Conservation (phyloP, 2,113 vertebrate genomes). For the Rhinoptilus africanus region DNA sequence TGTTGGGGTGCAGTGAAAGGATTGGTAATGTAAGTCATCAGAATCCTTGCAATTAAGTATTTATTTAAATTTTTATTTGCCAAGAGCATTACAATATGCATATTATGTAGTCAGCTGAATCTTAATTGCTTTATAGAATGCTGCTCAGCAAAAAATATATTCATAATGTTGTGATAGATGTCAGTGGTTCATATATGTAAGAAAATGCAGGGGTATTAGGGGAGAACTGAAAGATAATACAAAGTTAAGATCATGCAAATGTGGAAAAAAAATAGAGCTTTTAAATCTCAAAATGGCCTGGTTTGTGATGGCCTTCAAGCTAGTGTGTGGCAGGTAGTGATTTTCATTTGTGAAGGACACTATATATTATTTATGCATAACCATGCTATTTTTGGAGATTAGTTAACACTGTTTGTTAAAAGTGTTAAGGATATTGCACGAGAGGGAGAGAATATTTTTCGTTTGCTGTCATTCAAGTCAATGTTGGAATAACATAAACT, state of each 20-base stretch:
- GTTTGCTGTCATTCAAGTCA: neutral
- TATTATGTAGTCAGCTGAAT: neutral
- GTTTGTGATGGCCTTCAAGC: neutral
- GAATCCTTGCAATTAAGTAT: neutral
- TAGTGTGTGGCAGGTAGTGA: neutral
- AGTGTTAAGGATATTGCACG: neutral
- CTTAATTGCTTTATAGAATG: neutral
- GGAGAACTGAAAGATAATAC: neutral
- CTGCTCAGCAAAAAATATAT: neutral
- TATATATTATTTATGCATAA: neutral
- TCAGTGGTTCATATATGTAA: neutral
- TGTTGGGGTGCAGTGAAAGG: neutral
- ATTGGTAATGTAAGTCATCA: neutral
- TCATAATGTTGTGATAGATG: neutral
- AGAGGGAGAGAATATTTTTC: neutral
- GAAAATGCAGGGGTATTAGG: neutral
- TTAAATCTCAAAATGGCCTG: neutral
- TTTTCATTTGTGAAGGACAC: neutral
- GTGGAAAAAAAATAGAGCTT: neutral
- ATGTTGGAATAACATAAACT: neutral
- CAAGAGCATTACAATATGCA: neutral
- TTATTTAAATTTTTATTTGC: constrained; percentile 16
- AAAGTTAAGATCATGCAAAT: neutral
- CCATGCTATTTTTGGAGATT: neutral
- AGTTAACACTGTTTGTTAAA: neutral